Evolutionary conservation across 2,113 vertebrate genomes (phyloP), one percentile per base, ranked within the genome.

Genomic region (Lepidothrix coronata): DNA sequence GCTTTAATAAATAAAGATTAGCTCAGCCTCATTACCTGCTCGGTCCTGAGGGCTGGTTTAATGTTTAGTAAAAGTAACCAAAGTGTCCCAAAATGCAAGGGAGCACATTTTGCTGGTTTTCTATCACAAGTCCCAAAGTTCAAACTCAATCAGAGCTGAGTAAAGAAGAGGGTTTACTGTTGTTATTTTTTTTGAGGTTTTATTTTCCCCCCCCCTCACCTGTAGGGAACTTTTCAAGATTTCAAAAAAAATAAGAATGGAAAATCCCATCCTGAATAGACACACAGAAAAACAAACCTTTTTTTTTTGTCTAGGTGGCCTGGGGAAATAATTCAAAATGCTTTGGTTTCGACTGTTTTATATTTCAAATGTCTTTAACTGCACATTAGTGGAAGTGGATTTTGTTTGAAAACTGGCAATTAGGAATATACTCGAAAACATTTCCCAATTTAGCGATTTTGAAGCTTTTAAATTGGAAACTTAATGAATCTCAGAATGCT

Each of bases 1-100:
- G 85, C 85, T 96, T 49, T 95, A 90, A 97, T 97, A 97, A 97
- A 97, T 97, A 97, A 97, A 97, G 96, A 80, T 88, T 77, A 94
- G 85, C 83, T 95, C 61, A 41, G 57, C 93, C 95, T 97, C 96
- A 61, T 98, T 97, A 70, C 65, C 28, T 70, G 37, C 19, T 84
- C 88, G 48, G 57, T 97, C 94, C 97, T 87, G 70, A 58, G 85
- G 94, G 59, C 54, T 88, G 61, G 83, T 70, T 94, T 96, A 96
- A 84, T 91, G 83, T 87, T 80, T 90, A 88, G 91, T 83, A 90
- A 91, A 92, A 76, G 89, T 89, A 87, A 90, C 94, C 41, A 83
- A 51, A 51, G 84, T 78, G 41, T 78, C 80, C 46, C 58, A 54
- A 78, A 92, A 78, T 24, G 52, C n/a, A 52, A 54, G 74, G 39